Evolutionary conservation across 2,888 invertebrate genomes (phyloP).

Genomic region (Drosophila neoperkinsi): DNA sequence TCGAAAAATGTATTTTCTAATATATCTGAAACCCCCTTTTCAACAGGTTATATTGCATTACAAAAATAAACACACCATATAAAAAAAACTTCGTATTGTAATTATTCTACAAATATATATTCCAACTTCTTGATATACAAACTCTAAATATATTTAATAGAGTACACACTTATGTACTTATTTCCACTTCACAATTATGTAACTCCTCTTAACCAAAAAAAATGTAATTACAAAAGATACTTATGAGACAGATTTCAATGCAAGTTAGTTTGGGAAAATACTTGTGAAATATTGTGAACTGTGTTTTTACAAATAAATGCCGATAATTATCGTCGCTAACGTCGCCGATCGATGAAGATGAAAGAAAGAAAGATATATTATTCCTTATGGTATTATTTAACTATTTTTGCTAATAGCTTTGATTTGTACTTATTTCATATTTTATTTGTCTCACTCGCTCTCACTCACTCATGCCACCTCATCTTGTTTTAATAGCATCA

Average conservation of each 20-base stretch:
- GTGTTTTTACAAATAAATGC: constrained; percentile 33
- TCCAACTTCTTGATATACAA: constrained; percentile 37
- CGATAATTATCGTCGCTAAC: constrained; percentile 40
- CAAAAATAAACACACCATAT: constrained; percentile 20
- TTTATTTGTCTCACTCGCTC: constrained; percentile 42
- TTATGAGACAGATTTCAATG: constrained; percentile 85
- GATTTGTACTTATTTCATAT: constrained; percentile 57
- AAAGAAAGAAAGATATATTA: constrained; percentile 70
- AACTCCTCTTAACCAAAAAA: constrained; percentile 53
- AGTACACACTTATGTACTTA: constrained; percentile 62
- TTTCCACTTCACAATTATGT: constrained; percentile 58
- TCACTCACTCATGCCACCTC: constrained; percentile 48
- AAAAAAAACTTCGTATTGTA: constrained; percentile 17
- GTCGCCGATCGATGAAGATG: constrained; percentile 60
- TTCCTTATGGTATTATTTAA: constrained; percentile 66
- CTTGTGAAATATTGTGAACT: constrained; percentile 73
- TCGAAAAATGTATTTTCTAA: not conserved
- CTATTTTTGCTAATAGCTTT: constrained; percentile 67
- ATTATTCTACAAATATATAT: constrained; percentile 34
- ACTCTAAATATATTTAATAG: constrained; percentile 36
- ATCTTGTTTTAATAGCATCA: constrained; percentile 43
- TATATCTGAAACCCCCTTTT: not conserved
- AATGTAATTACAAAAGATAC: constrained; percentile 83
- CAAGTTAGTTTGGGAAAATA: constrained; percentile 84
- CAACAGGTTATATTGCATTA: constrained; percentile 48